Evolutionary conservation across 1,140 invertebrate species (phyloP).

Genomic region (Melanaphis sacchari): DNA sequence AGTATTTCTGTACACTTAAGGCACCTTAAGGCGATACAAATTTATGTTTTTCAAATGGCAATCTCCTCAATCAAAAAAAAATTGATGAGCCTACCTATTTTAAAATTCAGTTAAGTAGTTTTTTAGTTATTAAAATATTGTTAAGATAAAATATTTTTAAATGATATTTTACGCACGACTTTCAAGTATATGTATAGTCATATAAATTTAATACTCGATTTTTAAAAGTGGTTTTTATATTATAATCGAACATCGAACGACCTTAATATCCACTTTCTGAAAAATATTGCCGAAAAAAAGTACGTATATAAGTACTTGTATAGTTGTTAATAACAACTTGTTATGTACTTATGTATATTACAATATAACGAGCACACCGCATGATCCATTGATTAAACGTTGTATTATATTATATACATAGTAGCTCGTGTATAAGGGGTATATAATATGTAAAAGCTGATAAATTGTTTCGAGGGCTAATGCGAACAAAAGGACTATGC

Average conservation of each 20-base stretch:
- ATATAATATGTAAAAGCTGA: neutral
- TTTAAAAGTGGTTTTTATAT: neutral
- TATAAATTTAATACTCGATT: neutral
- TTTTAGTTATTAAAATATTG: too few relatives aligned
- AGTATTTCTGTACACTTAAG: neutral
- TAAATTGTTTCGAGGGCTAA: conserved; percentile 12
- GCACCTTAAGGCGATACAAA: too few relatives aligned
- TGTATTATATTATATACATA: neutral
- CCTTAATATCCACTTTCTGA: neutral
- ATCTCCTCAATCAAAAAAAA: neutral
- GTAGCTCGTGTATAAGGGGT: neutral
- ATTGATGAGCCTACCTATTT: too few relatives aligned
- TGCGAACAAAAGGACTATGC: neutral
- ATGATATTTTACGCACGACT: too few relatives aligned
- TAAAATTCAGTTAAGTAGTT: too few relatives aligned
- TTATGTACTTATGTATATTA: neutral
- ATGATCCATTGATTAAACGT: neutral
- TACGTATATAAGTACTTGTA: neutral
- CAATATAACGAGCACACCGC: neutral
- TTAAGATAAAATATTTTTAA: neutral
- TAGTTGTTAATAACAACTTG: too few relatives aligned
- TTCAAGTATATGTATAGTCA: too few relatives aligned
- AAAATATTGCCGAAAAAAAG: neutral
- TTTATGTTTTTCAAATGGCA: neutral
- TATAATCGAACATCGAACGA: conserved; percentile 2